A percentile compares a stretch with the other conserved stretches of the same genome.
Conservation (phyloP, 2,797 vertebrate genomes). For the Mus minutoides region DNA sequence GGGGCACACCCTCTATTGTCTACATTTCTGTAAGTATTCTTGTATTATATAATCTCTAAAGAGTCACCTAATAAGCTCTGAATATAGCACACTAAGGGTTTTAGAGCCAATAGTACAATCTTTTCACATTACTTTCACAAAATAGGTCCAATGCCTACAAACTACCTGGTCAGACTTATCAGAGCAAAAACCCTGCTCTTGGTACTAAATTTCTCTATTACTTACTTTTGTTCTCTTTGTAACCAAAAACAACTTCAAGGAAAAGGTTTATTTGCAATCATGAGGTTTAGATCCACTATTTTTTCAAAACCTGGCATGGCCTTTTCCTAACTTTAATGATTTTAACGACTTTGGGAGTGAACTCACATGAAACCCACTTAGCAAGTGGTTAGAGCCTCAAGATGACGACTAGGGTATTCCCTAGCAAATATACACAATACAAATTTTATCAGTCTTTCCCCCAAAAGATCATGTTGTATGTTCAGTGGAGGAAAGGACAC, state of each 20-base stretch:
- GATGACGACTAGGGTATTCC: background rate
- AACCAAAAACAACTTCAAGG: background rate
- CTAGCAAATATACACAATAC: background rate
- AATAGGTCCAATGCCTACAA: background rate
- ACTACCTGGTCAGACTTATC: background rate
- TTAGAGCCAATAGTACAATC: background rate
- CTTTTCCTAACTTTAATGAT: background rate
- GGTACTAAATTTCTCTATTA: background rate
- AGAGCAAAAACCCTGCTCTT: background rate
- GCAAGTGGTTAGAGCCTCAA: background rate
- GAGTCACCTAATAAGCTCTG: background rate
- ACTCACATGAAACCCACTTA: too few relatives aligned
- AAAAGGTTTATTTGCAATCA: background rate
- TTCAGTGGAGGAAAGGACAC: background rate
- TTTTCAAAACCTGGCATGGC: background rate
- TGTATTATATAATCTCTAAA: too few relatives aligned
- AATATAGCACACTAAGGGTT: background rate
- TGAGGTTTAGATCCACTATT: background rate
- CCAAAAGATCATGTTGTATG: background rate
- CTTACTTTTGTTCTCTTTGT: background rate
- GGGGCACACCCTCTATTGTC: background rate
- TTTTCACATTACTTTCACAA: background rate
- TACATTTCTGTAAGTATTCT: background rate
- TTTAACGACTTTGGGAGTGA: background rate
- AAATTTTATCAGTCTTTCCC: background rate